Base-by-base conservation (phyloP, 2,113 vertebrate species). In the Pipa parva region DNA sequence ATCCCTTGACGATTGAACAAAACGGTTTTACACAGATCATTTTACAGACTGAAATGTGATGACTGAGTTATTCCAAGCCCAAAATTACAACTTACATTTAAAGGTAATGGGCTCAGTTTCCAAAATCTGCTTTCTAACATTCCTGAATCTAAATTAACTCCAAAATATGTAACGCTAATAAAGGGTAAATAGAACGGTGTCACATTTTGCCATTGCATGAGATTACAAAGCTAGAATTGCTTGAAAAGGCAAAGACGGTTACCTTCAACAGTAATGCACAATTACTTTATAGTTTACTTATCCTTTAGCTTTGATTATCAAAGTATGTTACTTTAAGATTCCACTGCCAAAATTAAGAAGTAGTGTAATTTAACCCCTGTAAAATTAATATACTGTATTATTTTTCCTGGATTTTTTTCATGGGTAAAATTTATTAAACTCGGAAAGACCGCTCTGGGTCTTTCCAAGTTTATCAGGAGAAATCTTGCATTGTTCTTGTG, bases 1-100 rank as follows among this genome's bases (percentile, higher is more conserved):
- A 92, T 91, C 85, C 86, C 86, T 84, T 81, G 88, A 88, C 88
- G 87, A 88, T 81, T 88, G 83, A 87, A 84, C 86, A 83, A 89
- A 88, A 88, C 83, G 82, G 87, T 87, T 88, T 84, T n/a, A 84
- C 83, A 85, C 88, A 84, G 84, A 86, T 90, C 82, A 84, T 76
- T 87, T 86, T 89, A 89, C 84, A 81, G 81, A 84, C 81, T 87
- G 85, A 89, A 88, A 87, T 87, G 82, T 76, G 81, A 89, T 80
- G 82, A 84, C 83, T 81, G 82, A 87, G 83, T 90, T 82, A 89
- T 88, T 83, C 83, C 83, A 85, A 88, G 89, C 88, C 87, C 88
- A 92, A 86, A 91, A 89, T 85, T 84, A 79, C 84, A 86, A 81
- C 83, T 88, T 82, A 80, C 80, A 86, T 87, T 87, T 84, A 87